Evolutionary conservation across 2,113 vertebrate species (phyloP), one percentile per base, ranked within the genome.

Genomic region (Thomomys bottae): DNA sequence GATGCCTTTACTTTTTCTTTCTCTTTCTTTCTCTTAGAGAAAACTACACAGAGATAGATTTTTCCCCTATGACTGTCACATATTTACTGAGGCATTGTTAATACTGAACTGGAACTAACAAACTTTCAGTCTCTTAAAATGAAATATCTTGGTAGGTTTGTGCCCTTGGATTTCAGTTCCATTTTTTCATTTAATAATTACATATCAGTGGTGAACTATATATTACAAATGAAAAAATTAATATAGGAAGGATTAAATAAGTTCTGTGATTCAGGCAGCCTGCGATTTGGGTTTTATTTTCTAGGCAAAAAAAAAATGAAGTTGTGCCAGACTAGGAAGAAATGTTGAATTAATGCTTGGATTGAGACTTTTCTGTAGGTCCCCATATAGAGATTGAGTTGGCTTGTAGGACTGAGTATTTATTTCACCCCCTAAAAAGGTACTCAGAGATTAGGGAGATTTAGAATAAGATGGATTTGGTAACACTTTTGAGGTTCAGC

Each of bases 121-220:
- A 77, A 93, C 1, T 61, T 83, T 73, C 12, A 64, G 63, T 86
- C 45, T 88, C 59, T 87, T 76, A 72, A 94, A 94, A 94, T 14
- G 49, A 80, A 94, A 66, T 84, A 75, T 81, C 70, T 40, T 38
- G 26, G 34, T 84, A 36, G 32, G 42, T 94, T 84, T 91, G 64
- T 84, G 36, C 38, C 32, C 67, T 15, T 64, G 64, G 23, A 40
- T 21, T 42, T 91, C 63, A 64, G 67, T 38, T 42, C 34, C 28
- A 64, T 78, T 82, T 94, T 71, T 42, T 71, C 84, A 38, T 15
- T 24, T 68, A 38, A 77, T 34, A 73, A 83, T 73, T 70, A 75
- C 24, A 36, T 66, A 54, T 88, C 63, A 67, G 79, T 77, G 30
- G 57, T 28, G 21, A 26, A 30, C 67, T 82, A 40, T 67, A 70